Percentiles rank a stretch among this genome's conserved stretches.
Conservation (phyloP, 2,888 invertebrate genomes). For the Athetis lepigone region DNA sequence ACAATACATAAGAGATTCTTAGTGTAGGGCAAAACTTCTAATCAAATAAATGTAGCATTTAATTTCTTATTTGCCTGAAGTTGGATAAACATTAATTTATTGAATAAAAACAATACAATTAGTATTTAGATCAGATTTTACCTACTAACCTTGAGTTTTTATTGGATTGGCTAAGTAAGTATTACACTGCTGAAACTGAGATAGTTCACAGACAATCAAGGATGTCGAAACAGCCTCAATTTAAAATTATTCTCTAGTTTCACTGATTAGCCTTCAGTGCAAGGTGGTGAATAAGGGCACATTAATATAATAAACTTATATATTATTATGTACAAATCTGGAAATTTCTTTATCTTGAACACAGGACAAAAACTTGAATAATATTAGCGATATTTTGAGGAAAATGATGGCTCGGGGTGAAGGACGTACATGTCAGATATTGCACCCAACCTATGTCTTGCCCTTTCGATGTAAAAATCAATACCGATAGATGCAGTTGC, state of each 20-base stretch:
- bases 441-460: slow-evolving; percentile 38
- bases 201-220: neutral
- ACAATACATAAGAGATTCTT: too few species aligned
- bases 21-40: too few species aligned
- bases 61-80: too few species aligned
- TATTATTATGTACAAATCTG: neutral
- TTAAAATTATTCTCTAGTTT: slow-evolving; percentile 22
- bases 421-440: slow-evolving; percentile 55
- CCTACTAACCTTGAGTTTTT: neutral
- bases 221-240: slow-evolving; percentile 17
- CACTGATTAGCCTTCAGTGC: slow-evolving; percentile 20
- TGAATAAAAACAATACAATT: neutral
- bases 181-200: neutral
- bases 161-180: neutral
- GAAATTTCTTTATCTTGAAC: slow-evolving; percentile 32
- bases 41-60: too few species aligned
- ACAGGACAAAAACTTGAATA: slow-evolving; percentile 14
- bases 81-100: too few species aligned
- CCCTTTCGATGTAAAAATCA: slow-evolving; percentile 62
- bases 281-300: neutral
- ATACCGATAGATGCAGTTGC: slow-evolving; percentile 58
- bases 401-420: slow-evolving; percentile 50
- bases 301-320: too few species aligned
- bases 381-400: slow-evolving; percentile 26
- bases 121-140: neutral